phyloP scores from a whole-genome alignment of 2,113 vertebrate genomes.

The Typhlomys cinereus region DNA sequence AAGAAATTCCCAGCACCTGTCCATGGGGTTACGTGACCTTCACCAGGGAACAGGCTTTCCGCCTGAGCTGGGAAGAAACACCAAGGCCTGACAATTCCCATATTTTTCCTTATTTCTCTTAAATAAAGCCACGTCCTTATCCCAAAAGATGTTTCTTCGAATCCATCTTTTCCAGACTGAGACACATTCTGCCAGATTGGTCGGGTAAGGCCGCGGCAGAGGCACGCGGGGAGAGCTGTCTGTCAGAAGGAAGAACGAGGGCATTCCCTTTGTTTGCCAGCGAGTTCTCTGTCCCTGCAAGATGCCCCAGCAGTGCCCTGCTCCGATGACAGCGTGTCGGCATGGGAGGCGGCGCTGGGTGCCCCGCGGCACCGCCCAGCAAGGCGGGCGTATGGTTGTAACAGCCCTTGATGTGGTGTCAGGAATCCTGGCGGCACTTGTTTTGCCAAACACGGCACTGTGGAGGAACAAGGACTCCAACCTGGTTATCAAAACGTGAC shows the following conservation, averaged over 20 bases:
- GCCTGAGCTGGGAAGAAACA: too few relatives aligned
- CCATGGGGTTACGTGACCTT: too few relatives aligned
- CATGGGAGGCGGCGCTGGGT: fast-evolving
- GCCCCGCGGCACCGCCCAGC: fast-evolving
- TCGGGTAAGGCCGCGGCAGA: too few relatives aligned
- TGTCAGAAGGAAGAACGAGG: neutral
- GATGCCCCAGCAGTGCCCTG: neutral
- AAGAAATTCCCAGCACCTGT: too few relatives aligned
- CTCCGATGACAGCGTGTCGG: neutral
- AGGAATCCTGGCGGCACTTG: constrained; percentile 44
- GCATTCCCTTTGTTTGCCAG: neutral
- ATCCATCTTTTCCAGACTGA: too few relatives aligned
- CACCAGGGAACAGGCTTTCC: too few relatives aligned
- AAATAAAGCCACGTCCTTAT: too few relatives aligned
- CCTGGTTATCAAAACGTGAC: constrained; percentile 72
- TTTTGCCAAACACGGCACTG: constrained; percentile 58
- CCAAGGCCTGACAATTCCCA: too few relatives aligned
- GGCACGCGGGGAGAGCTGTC: neutral
- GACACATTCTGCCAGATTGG: too few relatives aligned
- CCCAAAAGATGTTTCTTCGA: too few relatives aligned
- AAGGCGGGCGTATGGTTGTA: neutral
- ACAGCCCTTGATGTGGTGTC: constrained; percentile 51
- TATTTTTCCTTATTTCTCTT: too few relatives aligned
- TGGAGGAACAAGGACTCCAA: constrained; percentile 59
- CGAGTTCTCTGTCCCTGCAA: neutral